Evolutionary conservation across 2,888 invertebrate species (phyloP).

Genomic region (Xestobium rufovillosum): DNA sequence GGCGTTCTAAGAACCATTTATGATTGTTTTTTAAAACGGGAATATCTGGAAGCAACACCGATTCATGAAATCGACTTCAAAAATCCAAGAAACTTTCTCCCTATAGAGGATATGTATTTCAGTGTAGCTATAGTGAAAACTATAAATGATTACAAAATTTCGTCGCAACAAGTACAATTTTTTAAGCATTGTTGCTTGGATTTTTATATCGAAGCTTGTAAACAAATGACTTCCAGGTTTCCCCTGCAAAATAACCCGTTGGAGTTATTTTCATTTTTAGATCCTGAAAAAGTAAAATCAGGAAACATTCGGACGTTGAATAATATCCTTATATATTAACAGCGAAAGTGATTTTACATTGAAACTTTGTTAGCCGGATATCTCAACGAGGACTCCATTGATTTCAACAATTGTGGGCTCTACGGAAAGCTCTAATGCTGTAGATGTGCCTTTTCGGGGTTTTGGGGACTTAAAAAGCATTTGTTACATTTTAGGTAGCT

Average conservation of each 20-base stretch:
- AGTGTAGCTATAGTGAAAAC: constrained; percentile 8
- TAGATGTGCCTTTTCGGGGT: no score
- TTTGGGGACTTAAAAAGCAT: no score
- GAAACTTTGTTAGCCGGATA: no score
- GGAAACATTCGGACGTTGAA: background rate
- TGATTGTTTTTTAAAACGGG: constrained; percentile 13
- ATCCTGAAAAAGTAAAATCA: constrained; percentile 1
- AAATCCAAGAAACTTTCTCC: constrained; percentile 15
- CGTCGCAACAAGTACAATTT: constrained; percentile 3
- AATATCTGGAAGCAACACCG: no score
- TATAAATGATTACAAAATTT: constrained; percentile 2
- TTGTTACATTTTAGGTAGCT: no score
- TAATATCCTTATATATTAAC: no score
- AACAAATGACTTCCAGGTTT: constrained; percentile 5
- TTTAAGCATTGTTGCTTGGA: constrained; percentile 12
- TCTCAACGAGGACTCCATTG: no score
- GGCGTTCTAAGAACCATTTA: constrained; percentile 12
- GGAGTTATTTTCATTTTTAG: constrained; percentile 1
- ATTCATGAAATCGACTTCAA: constrained; percentile 15
- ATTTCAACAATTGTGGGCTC: no score
- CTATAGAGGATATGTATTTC: constrained; percentile 16
- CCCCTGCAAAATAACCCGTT: constrained; percentile 4
- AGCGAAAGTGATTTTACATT: no score
- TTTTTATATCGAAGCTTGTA: constrained; percentile 17
- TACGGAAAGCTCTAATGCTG: no score